A percentile compares a stretch with the other conserved stretches of the same genome.
Evolutionary conservation across 2,888 invertebrate genomes (phyloP).

Genomic region (Pyrrhopygopsis socrates): DNA sequence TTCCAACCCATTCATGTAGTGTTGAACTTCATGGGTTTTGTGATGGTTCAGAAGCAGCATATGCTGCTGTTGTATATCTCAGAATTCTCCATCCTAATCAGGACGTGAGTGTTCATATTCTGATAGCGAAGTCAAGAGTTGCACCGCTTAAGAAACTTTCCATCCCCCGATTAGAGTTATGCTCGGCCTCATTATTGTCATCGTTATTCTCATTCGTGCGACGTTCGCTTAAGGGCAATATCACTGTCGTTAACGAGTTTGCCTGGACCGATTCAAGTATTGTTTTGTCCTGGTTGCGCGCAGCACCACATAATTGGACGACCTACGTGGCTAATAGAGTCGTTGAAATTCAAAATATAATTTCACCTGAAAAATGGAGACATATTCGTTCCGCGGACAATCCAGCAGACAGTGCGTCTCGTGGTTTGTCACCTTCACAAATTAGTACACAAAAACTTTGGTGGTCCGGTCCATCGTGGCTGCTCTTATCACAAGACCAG

Average conservation of each 20-base stretch:
- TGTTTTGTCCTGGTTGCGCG: constrained; percentile 13
- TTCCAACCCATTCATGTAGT: background rate
- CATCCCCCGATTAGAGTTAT: constrained; percentile 27
- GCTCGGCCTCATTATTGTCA: constrained; percentile 11
- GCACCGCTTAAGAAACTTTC: constrained; percentile 16
- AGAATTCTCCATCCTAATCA: no score
- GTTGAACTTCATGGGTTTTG: constrained; percentile 1
- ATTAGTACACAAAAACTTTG: background rate
- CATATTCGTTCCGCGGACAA: constrained; percentile 32
- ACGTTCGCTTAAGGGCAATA: no score
- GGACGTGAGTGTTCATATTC: background rate
- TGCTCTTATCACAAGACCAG: background rate
- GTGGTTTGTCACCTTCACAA: background rate
- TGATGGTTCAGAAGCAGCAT: background rate
- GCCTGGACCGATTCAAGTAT: constrained; percentile 39
- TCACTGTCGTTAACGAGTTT: background rate
- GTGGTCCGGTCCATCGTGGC: background rate
- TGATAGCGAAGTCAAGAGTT: background rate
- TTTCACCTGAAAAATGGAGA: constrained; percentile 3
- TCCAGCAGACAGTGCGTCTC: constrained; percentile 34
- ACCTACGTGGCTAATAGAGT: constrained; percentile 23
- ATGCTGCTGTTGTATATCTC: background rate
- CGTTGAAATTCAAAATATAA: background rate
- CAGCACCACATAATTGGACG: constrained; percentile 2
- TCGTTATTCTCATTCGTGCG: background rate